Base-by-base conservation (phyloP, 2,888 invertebrate genomes). In the Aphelenchoides bicaudatus region DNA sequence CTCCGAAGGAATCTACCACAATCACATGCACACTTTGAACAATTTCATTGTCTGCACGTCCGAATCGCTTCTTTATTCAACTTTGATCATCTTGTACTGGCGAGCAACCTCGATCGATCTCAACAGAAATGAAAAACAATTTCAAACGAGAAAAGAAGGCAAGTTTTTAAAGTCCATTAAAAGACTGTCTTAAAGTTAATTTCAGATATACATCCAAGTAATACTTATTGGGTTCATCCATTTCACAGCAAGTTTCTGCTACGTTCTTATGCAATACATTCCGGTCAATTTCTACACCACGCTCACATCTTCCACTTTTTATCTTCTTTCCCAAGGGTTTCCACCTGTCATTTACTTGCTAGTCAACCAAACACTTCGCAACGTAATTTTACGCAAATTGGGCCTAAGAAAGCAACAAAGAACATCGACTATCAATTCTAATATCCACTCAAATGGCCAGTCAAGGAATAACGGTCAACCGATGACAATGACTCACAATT, bases 301-400 rank as follows among this genome's bases (percentile, higher is more conserved):
- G 23, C n/a, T 43, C 21, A 43, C 43, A 19, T 19, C 43, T 6
- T 43, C 43, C 10, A 43, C 43, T 6, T 43, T 43, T 25, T 43
- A 43, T n/a, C n/a, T 43, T 19, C 43, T 43, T 8, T 43, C 43
- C 10, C 43, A 43, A n/a, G 43, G 43, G 6, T n/a, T 43, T 8
- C 43, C 43, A 25, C 8, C 16, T 6, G 6, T 6, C 43, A 43
- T 43, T n/a, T 43, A 43, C 43, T 25, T 43, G 10, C 6, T 19
- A 19, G 43, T 43, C 6, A 43, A 43, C 23, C 43, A 25, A 10
- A 21, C 43, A 25, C 16, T 43, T 43, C 43, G 43, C 10, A 19
- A 25, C 10, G 23, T 25, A 8, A 19, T 43, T 10, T 6, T 8
- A 6, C 21, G n/a, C 6, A 43, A 43, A 43, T 43, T 6, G 10